Percentiles rank a stretch among this genome's conserved stretches.
Conservation (phyloP, 2,888 invertebrate genomes). For the Andricus quercusramuli region DNA sequence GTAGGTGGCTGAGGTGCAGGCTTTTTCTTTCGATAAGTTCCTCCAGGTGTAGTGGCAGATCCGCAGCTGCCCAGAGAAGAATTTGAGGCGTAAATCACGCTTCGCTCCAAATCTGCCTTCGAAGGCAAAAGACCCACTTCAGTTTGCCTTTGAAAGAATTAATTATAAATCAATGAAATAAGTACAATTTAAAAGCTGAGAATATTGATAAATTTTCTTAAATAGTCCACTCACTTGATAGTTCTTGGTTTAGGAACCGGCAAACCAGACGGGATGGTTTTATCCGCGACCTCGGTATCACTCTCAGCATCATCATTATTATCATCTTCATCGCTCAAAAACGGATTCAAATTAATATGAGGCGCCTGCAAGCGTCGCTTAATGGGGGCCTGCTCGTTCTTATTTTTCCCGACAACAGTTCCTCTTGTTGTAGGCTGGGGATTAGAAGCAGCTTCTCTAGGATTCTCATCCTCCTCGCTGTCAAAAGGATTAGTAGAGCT, state of each 20-base stretch:
- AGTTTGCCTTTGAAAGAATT: slow-evolving; percentile 60
- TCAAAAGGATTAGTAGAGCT: slow-evolving; percentile 85
- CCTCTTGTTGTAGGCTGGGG: slow-evolving; percentile 76
- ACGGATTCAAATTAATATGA: slow-evolving; percentile 84
- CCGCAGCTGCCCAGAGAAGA: slow-evolving; percentile 77
- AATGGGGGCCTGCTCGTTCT: slow-evolving; percentile 53
- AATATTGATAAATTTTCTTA: neutral
- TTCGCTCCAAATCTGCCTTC: slow-evolving; percentile 67
- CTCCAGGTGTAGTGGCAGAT: slow-evolving; percentile 78
- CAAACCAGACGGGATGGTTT: slow-evolving; percentile 50
- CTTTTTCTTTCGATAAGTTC: slow-evolving; percentile 83
- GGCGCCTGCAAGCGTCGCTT: slow-evolving; percentile 79
- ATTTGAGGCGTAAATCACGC: slow-evolving; percentile 75
- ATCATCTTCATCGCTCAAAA: slow-evolving; percentile 87
- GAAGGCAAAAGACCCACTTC: slow-evolving; percentile 71
- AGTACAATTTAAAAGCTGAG: neutral
- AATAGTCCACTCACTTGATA: slow-evolving; percentile 71
- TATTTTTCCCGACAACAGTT: slow-evolving; percentile 59
- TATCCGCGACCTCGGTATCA: slow-evolving; percentile 57
- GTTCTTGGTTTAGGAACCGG: slow-evolving; percentile 80
- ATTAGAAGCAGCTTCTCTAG: slow-evolving; percentile 53
- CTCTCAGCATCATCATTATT: slow-evolving; percentile 80
- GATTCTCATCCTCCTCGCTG: slow-evolving; percentile 81
- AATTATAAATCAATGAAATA: slow-evolving; percentile 24
- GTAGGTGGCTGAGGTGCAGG: slow-evolving; percentile 85